Base-by-base conservation (phyloP, 2,113 vertebrate genomes). In the Malaclemys terrapin region DNA sequence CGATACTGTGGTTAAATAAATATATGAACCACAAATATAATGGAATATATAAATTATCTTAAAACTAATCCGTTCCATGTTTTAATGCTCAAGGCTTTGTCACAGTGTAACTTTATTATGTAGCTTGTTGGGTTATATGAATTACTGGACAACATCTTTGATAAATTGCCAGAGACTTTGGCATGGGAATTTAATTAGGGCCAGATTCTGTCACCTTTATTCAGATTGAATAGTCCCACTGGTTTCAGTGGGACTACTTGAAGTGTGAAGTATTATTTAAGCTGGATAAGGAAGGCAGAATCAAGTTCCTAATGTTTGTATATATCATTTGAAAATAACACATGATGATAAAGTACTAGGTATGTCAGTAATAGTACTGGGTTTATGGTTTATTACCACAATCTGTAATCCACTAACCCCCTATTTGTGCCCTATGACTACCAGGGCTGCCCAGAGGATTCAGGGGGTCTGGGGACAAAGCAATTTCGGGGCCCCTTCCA, bases 251-350 rank as follows among this genome's bases (percentile, higher is more conserved):
- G 11, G 85, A 75, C 12, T n/a, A 16, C 16, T 49, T 8, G 2
- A 87, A 5, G 12, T 78, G 2, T 31, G 94, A 92, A 90, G 3
- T 42, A 53, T 57, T 76, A 19, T 4, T 45, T 47, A 29, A 4
- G 5, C n/a, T 25, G 72, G 72, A 45, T 76, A 50, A 22, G 87
- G 14, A 17, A 80, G 25, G 22, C 17, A 89, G 17, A 59, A 20
- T 84, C 76, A 65, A 76, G 10, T 76, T 69, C 8, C 10, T 17
- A 59, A 3, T 52, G 59, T 24, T 82, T 62, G 14, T 0, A 25
- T 1, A 25, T 31, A 14, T 38, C 69, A 87, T 79, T 75, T 91
- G 59, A 88, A 95, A 94, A 92, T 88, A 54, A 87, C 89, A 82
- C 31, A n/a, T 80, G 38, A 54, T 89, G 4, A 42, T 85, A n/a